Base-by-base conservation (phyloP, 2,888 invertebrate species). In the Asteroscopus sphinx region DNA sequence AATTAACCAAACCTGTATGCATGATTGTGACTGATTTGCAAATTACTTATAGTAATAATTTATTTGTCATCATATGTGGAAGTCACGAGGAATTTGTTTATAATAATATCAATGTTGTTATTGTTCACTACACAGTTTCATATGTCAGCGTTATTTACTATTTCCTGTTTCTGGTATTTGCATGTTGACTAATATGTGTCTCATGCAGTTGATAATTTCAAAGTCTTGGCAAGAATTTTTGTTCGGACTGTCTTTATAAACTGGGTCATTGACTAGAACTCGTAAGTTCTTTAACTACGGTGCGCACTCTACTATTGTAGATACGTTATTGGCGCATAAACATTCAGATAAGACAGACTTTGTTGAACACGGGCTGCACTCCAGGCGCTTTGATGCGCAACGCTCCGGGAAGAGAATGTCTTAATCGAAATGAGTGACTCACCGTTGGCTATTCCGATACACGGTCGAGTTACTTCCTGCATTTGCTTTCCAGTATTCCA, bases 111-210 rank as follows among this genome's bases (percentile, higher is more conserved):
- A 57, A 28, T 65, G 40, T 66, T 47, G 54, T 64, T 55, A 48
- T 57, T 66, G 65, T 66, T 60, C 44, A 61, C 53, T 58, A 32
- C 64, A 54, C 47, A 53, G 64, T 72, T 68, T 37, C 48, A 51
- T 60, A 63, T 51, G 53, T 54, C 41, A 55, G 36, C 36, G 37
- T 54, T 54, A 70, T 69, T 67, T 39, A 66, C 51, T 68, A 59
- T 61, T 68, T 76, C 71, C 67, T 72, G 62, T 62, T 65, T 63
- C 53, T 62, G 72, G 59, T 69, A 64, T 61, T 54, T 57, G 48
- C 57, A 63, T 68, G 55, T 58, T 57, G 42, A 71, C 39, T 66
- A 68, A 59, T 30, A n/a, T 53, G 52, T 54, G 53, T 40, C 53
- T 40, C 15, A 35, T 56, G 32, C 12, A 7, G 36, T 12, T 36